Percentiles rank a stretch among this genome's conserved stretches.
Conservation (phyloP, 2,888 invertebrate genomes). For the Sipha maydis region DNA sequence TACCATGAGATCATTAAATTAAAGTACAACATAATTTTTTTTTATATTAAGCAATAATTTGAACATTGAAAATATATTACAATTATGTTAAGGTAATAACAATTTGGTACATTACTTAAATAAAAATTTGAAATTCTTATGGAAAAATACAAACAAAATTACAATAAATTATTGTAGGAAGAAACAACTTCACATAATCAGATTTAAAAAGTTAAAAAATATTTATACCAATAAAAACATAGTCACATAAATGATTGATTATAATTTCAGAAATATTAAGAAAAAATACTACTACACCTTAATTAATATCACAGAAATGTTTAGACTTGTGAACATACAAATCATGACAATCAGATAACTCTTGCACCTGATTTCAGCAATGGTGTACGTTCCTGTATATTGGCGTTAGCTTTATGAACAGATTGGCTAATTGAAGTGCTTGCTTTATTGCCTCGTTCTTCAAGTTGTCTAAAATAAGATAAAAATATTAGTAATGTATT, state of each 20-base stretch:
- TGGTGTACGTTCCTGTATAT: slow-evolving; percentile 54
- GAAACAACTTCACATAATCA: slow-evolving; percentile 20
- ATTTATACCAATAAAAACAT: neutral
- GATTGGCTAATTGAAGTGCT: slow-evolving; percentile 26
- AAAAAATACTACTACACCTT: slow-evolving; percentile 41
- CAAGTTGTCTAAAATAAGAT: slow-evolving; percentile 37
- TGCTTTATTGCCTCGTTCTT: slow-evolving; percentile 39
- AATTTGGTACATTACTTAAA: slow-evolving; percentile 26
- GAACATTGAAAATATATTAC: slow-evolving; percentile 8
- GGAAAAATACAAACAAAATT: neutral
- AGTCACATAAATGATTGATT: slow-evolving; percentile 9
- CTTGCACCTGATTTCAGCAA: slow-evolving; percentile 34
- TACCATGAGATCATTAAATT: neutral
- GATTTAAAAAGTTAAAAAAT: slow-evolving; percentile 6
- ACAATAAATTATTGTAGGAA: slow-evolving; percentile 31
- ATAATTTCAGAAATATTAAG: slow-evolving; percentile 17
- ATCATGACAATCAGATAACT: slow-evolving; percentile 31
- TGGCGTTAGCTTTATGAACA: slow-evolving; percentile 3
- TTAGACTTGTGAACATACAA: slow-evolving; percentile 3
- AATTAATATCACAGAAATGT: slow-evolving; percentile 60
- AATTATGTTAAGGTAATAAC: neutral
- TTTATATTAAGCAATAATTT: slow-evolving; percentile 15
- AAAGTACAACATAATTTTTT: slow-evolving; percentile 1
- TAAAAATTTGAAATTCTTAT: neutral
- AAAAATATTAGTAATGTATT: neutral